Evolutionary conservation across 2,113 vertebrate genomes (phyloP).

Genomic region (Ascaphus truei): DNA sequence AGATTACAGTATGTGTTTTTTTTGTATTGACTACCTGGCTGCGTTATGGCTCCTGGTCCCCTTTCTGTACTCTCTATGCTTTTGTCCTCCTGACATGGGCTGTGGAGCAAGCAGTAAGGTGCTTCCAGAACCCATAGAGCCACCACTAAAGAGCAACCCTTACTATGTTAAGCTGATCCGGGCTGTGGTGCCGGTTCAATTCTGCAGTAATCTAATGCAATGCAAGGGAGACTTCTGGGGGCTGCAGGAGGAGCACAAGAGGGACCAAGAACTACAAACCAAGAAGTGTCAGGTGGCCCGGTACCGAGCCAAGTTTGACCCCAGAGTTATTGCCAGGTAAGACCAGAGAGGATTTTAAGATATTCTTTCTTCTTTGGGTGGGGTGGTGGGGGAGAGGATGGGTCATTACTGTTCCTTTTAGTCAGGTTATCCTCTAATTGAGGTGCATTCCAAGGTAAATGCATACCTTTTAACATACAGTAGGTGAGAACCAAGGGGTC

Average conservation of each 20-base stretch:
- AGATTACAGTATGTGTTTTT: background rate
- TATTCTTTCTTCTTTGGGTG: background rate
- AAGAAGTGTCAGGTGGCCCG: slow-evolving; percentile 88
- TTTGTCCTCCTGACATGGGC: slow-evolving; percentile 71
- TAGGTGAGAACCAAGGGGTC: too few species aligned
- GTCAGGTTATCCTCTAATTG: too few species aligned
- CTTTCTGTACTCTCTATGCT: background rate
- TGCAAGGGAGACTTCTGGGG: slow-evolving; percentile 69
- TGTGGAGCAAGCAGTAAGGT: slow-evolving; percentile 94
- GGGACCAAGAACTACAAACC: slow-evolving; percentile 67
- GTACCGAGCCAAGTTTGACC: slow-evolving; percentile 94
- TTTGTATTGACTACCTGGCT: background rate
- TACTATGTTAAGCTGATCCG: slow-evolving; percentile 87
- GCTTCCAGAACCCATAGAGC: slow-evolving; percentile 82
- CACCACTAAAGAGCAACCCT: slow-evolving; percentile 80
- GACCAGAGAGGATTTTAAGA: background rate
- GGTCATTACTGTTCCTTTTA: too few species aligned
- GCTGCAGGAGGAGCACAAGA: slow-evolving; percentile 90
- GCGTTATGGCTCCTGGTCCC: slow-evolving; percentile 7
- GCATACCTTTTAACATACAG: too few species aligned
- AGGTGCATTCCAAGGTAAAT: too few species aligned
- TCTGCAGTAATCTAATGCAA: slow-evolving; percentile 53
- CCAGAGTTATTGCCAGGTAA: slow-evolving; percentile 85
- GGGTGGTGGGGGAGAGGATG: background rate
- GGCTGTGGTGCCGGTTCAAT: slow-evolving; percentile 21